Base-by-base conservation (phyloP, 2,113 vertebrate genomes). In the Electrona antarctica region DNA sequence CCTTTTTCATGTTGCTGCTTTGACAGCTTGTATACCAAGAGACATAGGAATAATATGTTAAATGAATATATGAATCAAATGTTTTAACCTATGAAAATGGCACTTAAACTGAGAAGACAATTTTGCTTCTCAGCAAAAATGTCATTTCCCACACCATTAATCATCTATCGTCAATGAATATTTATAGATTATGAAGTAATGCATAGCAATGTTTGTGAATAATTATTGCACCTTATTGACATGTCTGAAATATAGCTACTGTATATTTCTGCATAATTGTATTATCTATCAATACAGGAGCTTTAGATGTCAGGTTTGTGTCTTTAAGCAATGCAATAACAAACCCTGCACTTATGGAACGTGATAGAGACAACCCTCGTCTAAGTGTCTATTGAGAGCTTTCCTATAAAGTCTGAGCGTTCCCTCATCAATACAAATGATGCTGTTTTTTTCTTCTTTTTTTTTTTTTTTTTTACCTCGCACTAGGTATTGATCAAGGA, bases 341-440 rank as follows among this genome's bases (percentile, higher is more conserved):
- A 77, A 84, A 79, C 60, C 59, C 60, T 66, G 63, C 61, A 55
- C 7, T 70, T 67, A 78, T 71, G 83, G 63, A 54, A 64, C 58
- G 28, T 60, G 71, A 88, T 76, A 13, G 68, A 78, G 72, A 79
- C 75, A 78, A 79, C 73, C 13, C 50, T 71, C 55, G 51, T 58
- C 28, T 29, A 29, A 83, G 72, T 77, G 66, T 85, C 60, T 73
- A 73, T 69, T 76, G 79, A 82, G 57, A 77, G 82, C 73, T 67
- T 81, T 65, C 64, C 71, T 76, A 64, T 85, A 58, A 76, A 66
- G 61, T 76, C 60, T 33, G 64, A 77, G 71, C 4, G 58, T 71
- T 47, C 50, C 55, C 70, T 81, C 79, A 73, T 90, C 83, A 84
- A 86, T 87, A 84, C 80, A 82, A 87, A 78, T 71, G 6, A 79